Evolutionary conservation across 2,113 vertebrate species (phyloP), one percentile per base, ranked within the genome.

Genomic region (Heptranchias perlo): DNA sequence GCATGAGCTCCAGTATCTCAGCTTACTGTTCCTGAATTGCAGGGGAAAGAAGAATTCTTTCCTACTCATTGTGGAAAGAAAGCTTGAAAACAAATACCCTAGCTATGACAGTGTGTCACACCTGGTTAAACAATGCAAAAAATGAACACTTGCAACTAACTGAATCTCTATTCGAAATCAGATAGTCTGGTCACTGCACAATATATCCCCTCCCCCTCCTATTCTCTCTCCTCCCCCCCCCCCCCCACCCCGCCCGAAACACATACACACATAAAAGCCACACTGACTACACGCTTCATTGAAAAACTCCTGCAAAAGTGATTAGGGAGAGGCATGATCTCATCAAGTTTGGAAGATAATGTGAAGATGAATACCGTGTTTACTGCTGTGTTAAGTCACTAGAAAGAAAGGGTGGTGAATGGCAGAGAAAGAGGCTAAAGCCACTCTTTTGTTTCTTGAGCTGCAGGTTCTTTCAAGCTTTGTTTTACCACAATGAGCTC

Each of bases 61-160:
- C 14, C 23, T 49, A 10, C 39, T 49, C 82, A 49, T 47, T 0
- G 49, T 11, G 54, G 35, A 4, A 86, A 97, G 97, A 97, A 97
- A 98, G 97, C 97, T 97, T 97, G 96, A 98, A 98, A 98, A 97
- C 97, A 98, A 98, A 98, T 98, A 98, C 97, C 97, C 97, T 96
- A 96, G 97, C 97, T 98, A 98, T 98, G 97, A 97, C 97, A 97
- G 96, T 96, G 96, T 96, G 96, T 95, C 96, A 97, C 97, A 98
- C 98, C 97, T 98, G 97, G 97, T 97, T 97, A 97, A 98, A 98
- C 97, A 31, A 49, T 25, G 25, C 21, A 94, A 94, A 47, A 67
- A 67, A 65, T 18, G 39, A 95, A 69, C 23, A 73, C 44, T 95
- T 31, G 16, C 11, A 95, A 95, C 94, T 35, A 21, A 31, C 93